Percentiles rank a stretch among this genome's conserved stretches.
Conservation (phyloP, 2,797 vertebrate species). For the Adrianichthys oophorus region DNA sequence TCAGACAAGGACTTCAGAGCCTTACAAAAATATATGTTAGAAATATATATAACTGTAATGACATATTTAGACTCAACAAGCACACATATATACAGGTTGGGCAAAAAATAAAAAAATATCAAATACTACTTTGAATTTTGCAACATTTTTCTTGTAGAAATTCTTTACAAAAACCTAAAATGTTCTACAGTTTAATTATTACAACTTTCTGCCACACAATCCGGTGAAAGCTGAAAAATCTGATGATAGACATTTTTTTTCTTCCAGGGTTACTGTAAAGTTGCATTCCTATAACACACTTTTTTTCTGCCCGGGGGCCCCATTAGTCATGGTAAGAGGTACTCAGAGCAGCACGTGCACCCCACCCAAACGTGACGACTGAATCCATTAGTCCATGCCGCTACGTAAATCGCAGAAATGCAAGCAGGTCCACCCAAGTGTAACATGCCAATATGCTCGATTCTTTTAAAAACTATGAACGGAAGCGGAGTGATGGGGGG, state of each 20-base stretch:
- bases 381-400: conserved; percentile 84
- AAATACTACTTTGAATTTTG: no score
- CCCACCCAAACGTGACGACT: conserved; percentile 74
- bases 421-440: conserved; percentile 78
- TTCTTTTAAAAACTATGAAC: conserved; percentile 48
- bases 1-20: conserved; percentile 68
- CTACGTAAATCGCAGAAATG: conserved; percentile 78
- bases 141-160: no score
- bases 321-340: conserved; percentile 84
- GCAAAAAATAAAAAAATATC: conserved; percentile 29
- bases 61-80: conserved; percentile 25
- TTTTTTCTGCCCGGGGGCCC: conserved; percentile 68
- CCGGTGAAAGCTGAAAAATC: conserved; percentile 11
- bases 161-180: neutral
- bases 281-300: conserved; percentile 18
- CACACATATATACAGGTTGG: conserved; percentile 33
- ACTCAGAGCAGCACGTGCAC: conserved; percentile 65
- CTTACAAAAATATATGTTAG: conserved; percentile 26
- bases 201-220: neutral
- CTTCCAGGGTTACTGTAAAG: conserved; percentile 37
- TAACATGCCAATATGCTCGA: conserved; percentile 84
- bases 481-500: conserved; percentile 30
- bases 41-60: conserved; percentile 45
- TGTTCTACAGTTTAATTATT: conserved; percentile 3
- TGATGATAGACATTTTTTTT: neutral